A percentile compares a stretch with the other conserved stretches of the same genome.
Evolutionary conservation across 2,113 vertebrate genomes (phyloP).

Genomic region (Lophius piscatorius): DNA sequence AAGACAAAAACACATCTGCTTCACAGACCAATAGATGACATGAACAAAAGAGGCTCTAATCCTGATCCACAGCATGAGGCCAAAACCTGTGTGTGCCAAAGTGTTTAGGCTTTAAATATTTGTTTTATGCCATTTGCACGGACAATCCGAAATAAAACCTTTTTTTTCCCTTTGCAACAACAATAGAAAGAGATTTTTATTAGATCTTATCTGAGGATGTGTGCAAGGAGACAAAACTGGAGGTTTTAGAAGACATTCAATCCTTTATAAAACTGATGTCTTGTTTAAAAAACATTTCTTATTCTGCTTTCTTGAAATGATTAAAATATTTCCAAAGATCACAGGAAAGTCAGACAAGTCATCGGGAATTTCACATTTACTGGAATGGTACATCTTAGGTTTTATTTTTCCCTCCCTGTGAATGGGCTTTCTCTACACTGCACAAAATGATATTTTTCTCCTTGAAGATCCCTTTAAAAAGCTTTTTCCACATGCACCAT

Average conservation of each 20-base stretch:
- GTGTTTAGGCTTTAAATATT: conserved; percentile 40
- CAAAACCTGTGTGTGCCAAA: conserved; percentile 11
- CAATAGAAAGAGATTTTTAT: conserved; percentile 22
- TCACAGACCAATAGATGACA: conserved; percentile 20
- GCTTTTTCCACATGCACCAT: neutral
- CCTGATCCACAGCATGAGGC: conserved; percentile 8
- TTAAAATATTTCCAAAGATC: no score
- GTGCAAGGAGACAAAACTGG: neutral
- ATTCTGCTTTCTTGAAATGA: neutral
- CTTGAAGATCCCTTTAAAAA: neutral
- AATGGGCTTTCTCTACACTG: neutral
- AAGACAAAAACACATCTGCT: conserved; percentile 37
- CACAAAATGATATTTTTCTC: neutral
- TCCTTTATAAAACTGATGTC: neutral
- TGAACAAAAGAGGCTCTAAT: conserved; percentile 31
- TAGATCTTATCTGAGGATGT: conserved; percentile 28
- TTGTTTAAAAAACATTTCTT: neutral
- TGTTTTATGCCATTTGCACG: conserved; percentile 34
- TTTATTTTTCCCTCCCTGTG: neutral
- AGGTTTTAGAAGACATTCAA: no score
- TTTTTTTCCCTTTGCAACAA: conserved; percentile 27
- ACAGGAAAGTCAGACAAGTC: neutral
- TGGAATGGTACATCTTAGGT: neutral
- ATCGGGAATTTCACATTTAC: neutral
- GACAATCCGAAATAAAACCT: conserved; percentile 16